Percentiles rank a stretch among this genome's conserved stretches.
Conservation (phyloP, 2,797 vertebrate species). For the Coranthus polyacanthus region DNA sequence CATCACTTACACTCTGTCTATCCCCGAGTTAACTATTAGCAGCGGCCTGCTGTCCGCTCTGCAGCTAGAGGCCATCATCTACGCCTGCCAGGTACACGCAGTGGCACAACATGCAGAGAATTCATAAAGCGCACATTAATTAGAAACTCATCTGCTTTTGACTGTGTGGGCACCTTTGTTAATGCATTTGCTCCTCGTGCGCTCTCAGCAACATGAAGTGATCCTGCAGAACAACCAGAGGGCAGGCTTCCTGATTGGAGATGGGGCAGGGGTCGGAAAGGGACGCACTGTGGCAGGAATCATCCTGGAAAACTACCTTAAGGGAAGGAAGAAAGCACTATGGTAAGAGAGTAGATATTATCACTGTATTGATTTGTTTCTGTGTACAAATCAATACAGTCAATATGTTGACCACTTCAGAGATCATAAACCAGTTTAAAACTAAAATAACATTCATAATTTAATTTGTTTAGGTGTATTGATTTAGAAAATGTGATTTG, state of each 20-base stretch:
- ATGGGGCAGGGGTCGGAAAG: conserved; percentile 96
- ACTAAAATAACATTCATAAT: neutral
- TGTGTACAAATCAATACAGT: too few relatives aligned
- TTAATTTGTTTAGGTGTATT: conserved; percentile 17
- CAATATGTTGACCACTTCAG: neutral
- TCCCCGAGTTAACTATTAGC: conserved; percentile 83
- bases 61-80: conserved; percentile 97
- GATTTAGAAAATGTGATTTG: conserved; percentile 24
- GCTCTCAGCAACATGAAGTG: conserved; percentile 95
- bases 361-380: too few relatives aligned
- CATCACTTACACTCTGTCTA: conserved; percentile 91
- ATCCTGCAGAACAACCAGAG: conserved; percentile 94
- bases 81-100: conserved; percentile 93
- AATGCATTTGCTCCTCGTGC: conserved; percentile 7
- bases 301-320: conserved; percentile 94
- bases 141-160: neutral
- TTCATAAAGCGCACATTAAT: too few relatives aligned
- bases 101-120: neutral
- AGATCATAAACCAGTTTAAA: neutral
- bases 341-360: conserved; percentile 86
- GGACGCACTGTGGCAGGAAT: conserved; percentile 97
- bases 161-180: conserved; percentile 2
- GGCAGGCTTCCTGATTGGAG: conserved; percentile 96
- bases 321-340: conserved; percentile 93
- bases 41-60: conserved; percentile 92